Evolutionary conservation across 2,888 invertebrate genomes (phyloP).

Genomic region (Liodrosophila aerea): DNA sequence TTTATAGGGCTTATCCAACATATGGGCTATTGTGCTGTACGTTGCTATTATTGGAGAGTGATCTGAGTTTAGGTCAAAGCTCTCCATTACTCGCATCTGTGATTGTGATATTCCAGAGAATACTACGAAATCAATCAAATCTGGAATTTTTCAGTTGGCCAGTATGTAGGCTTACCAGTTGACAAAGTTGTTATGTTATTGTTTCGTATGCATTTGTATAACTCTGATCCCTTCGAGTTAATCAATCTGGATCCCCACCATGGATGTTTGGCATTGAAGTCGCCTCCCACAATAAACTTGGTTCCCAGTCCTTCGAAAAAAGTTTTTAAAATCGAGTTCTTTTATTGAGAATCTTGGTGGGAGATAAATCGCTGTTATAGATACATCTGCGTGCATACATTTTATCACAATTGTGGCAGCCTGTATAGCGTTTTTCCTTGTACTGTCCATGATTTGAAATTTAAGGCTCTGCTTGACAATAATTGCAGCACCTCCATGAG

Average conservation of each 20-base stretch:
- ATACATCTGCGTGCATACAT: too few relatives aligned
- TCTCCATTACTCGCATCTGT: conserved; percentile 6
- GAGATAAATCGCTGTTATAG: too few relatives aligned
- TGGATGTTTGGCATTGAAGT: too few relatives aligned
- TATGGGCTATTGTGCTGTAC: conserved; percentile 2
- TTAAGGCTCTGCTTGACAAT: too few relatives aligned
- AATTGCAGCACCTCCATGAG: too few relatives aligned
- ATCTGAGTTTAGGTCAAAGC: conserved; percentile 3
- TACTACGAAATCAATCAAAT: conserved; percentile 3
- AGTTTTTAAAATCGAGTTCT: too few relatives aligned
- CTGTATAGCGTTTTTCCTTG: too few relatives aligned
- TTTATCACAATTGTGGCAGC: too few relatives aligned
- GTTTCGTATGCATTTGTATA: conserved; percentile 9
- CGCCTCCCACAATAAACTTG: too few relatives aligned
- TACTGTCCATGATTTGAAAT: too few relatives aligned
- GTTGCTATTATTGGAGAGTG: conserved; percentile 5
- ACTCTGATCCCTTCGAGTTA: conserved; percentile 3
- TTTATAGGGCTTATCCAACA: conserved; percentile 16
- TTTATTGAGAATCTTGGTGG: too few relatives aligned
- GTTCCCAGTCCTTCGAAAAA: not conserved
- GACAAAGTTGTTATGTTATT: conserved; percentile 4
- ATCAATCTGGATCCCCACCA: conserved; percentile 4
- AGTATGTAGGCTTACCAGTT: conserved; percentile 14
- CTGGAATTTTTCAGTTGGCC: conserved; percentile 8
- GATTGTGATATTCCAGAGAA: conserved; percentile 5